Evolutionary conservation across 2,888 invertebrate species (phyloP), one percentile per base, ranked within the genome.

Genomic region (Rhingia campestris): DNA sequence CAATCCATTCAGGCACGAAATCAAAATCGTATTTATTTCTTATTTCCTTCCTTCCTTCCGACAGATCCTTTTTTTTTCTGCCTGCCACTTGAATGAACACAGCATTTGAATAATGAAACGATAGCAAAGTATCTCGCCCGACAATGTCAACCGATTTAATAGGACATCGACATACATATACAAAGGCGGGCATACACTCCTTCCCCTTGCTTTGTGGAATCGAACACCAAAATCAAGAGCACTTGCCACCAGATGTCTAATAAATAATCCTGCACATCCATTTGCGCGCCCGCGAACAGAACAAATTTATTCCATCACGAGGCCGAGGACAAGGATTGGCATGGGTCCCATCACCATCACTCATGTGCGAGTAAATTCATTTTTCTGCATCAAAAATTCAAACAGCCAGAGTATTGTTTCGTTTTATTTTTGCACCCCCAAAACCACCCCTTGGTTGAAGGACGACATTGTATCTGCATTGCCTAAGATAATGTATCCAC

Each of bases 361-460:
- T 41, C 30, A 41, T 58, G 33, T n/a, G 67, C 51, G 41, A 72
- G 51, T 14, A 73, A 69, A 77, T 82, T 82, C 82, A 82, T 82
- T 82, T 82, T 82, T 82, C 77, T 82, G 82, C 82, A 82, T 82
- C 82, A 82, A 82, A 79, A 79, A 82, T 79, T 82, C 82, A 54
- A 82, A 79, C 77, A 82, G 69, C 58, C 82, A 74, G 79, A 77
- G 77, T 82, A 82, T 82, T 82, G 79, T 69, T 82, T 69, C 73
- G 22, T 33, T 45, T 61, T 64, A 41, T 61, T 37, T 59, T 39
- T 59, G 43, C 10, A 43, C 4, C 22, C 22, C 22, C 22, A 22
- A 22, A 2, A 22, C 22, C 22, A 22, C 22, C 22, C 22, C 22
- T 22, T 9, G 39, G 41, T n/a, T 9, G 22, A 22, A 39, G 30